A percentile compares a stretch with the other conserved stretches of the same genome.
These are phyloP conservation scores for Cryptosula pallasiana DNA, from an alignment of 2,888 invertebrate species.

Conservation along the genomic window DNA sequence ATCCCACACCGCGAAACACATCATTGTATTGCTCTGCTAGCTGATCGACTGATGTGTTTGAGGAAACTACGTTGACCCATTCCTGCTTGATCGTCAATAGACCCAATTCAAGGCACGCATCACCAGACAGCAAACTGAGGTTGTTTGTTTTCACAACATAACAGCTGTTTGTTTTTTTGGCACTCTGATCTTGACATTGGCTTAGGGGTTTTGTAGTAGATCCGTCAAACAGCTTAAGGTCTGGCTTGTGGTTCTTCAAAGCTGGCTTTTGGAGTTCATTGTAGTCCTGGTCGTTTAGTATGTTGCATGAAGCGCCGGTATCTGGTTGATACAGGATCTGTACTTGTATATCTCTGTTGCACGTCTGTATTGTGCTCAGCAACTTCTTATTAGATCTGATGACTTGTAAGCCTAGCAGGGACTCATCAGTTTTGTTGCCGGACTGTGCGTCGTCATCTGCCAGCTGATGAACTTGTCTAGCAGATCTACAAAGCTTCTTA, in stretches of 20 bases:
- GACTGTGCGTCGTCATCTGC: background rate
- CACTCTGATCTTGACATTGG: no score
- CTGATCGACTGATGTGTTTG: background rate
- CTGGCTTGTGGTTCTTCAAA: background rate
- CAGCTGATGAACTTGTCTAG: no score
- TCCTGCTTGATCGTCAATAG: no score
- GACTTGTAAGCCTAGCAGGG: background rate
- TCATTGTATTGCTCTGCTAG: background rate
- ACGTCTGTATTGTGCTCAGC: background rate
- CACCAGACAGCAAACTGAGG: no score
- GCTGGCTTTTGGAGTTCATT: background rate
- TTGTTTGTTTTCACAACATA: no score
- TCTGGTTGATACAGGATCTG: background rate
- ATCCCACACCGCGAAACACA: background rate
- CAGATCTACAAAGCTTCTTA: no score
- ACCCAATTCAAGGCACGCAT: background rate
- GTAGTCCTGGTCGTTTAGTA: constrained; percentile 13
- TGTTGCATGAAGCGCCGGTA: constrained; percentile 12
- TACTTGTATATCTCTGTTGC: no score
- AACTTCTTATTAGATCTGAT: constrained; percentile 2
- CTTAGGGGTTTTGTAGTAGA: no score
- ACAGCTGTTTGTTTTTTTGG: no score
- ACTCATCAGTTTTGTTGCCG: constrained; percentile 1
- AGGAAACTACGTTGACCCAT: no score
- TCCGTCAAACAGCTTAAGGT: no score